Percentiles rank a stretch among this genome's conserved stretches.
phyloP scores from a whole-genome alignment of 2,797 vertebrate species.

The Numenius phaeopus region DNA sequence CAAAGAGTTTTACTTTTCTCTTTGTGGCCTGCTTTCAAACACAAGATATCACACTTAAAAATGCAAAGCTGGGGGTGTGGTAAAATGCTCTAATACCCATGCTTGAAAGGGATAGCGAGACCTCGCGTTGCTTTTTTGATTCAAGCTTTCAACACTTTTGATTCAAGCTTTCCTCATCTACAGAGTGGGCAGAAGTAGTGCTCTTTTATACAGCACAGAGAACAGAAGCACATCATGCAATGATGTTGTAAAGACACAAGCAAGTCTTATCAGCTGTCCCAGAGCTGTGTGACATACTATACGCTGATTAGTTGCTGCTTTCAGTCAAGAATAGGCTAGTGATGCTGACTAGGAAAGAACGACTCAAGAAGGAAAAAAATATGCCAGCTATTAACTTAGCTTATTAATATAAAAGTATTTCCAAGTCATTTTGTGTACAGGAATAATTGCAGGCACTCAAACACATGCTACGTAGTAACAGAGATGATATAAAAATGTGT shows the following conservation, averaged over 20 bases:
- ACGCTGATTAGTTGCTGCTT: neutral
- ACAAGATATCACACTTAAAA: neutral
- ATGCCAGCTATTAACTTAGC: neutral
- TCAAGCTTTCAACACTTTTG: neutral
- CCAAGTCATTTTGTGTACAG: neutral
- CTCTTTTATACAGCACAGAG: neutral
- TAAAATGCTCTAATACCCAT: neutral
- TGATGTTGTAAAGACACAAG: neutral
- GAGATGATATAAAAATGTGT: neutral
- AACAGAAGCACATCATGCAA: neutral
- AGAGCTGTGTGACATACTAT: neutral
- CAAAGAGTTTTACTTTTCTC: neutral
- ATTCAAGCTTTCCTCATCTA: neutral
- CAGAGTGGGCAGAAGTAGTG: neutral
- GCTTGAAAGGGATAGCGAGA: neutral
- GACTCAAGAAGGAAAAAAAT: neutral
- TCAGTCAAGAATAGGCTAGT: neutral
- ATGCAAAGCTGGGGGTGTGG: neutral
- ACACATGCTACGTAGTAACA: accelerated
- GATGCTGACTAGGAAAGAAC: neutral
- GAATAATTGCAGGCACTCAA: neutral
- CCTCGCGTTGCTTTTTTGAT: neutral
- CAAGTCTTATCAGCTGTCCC: neutral
- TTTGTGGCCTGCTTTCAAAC: neutral
- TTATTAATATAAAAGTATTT: neutral